Evolutionary conservation across 1,140 invertebrate genomes (phyloP), one percentile per base, ranked within the genome.

Genomic region (Drosophila rhopaloa): DNA sequence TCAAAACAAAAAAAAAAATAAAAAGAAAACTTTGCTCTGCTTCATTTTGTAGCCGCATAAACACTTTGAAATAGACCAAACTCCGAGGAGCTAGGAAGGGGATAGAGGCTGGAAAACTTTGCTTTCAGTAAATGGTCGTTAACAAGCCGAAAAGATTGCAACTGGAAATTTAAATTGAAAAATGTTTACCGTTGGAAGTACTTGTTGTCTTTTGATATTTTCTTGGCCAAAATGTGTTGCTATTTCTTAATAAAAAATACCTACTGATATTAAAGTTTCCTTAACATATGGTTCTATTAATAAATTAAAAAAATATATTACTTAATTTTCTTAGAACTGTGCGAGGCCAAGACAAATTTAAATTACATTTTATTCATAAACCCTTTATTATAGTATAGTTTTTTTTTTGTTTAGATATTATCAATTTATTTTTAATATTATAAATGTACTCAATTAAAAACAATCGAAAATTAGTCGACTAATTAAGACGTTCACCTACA

Each of bases 1-100:
- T 83, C 72, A 85, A 86, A 61, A 73, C 40, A 54, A 41, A 71
- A 59, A 8, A 53, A 40, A 32, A 29, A 51, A 59, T 24, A 35
- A 46, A 60, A 60, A 35, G 40, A 54, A 82, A 86, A 88, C 80
- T 89, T 88, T 83, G 78, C 78, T 86, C 74, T 78, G 79, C 81
- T 84, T 88, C 75, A 89, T 89, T 88, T 89, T 89, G 80, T 88
- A 88, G 85, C 84, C 83, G 83, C 84, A 88, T 88, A 88, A 88
- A 88, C 84, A 88, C 83, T 89, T 89, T 89, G 80, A 88, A 89
- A 88, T 88, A 80, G 83, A 83, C 79, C 76, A 75, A 83, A 59
- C 70, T 62, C 68, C 75, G 58, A 65, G 73, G 72, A 37, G 58
- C 68, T 53, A 43, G 48, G 46, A 10, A 29, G 37, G 29, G 51